Base-by-base conservation (phyloP, 2,113 vertebrate species). In the Nothoprocta perdicaria region DNA sequence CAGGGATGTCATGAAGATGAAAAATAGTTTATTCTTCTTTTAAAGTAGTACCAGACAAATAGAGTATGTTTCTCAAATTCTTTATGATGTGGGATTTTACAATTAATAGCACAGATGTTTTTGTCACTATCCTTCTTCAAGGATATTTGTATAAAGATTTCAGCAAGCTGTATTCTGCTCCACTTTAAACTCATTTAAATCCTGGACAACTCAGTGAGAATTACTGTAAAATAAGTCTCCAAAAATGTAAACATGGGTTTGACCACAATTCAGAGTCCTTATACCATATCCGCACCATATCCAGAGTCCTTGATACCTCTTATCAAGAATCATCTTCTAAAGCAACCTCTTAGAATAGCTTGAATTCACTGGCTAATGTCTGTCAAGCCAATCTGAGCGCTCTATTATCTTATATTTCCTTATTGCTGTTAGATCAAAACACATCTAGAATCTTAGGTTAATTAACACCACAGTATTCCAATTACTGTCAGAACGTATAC, bases 11-110 rank as follows among this genome's bases (percentile, higher is more conserved):
- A 86, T 81, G 62, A 63, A 72, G 35, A 38, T 40, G n/a, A 81
- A 92, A 95, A 91, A 75, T 31, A 52, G 21, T 57, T 88, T 88
- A 79, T 12, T 85, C 31, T 48, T 84, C 6, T 10, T 71, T 92
- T 80, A 71, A 89, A 94, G 76, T 57, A 75, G 17, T 50, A 7
- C 26, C 38, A 72, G 53, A 78, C 16, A 84, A 86, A 94, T 33
- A 6, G 40, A 81, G 72, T 73, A 35, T 1, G 9, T 12, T 67
- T 87, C 84, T 72, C 57, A 3, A 88, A 90, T 76, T 17, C 52
- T 41, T 91, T 74, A 29, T 57, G 48, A 71, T 45, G 57, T 0
- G 0, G 15, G 45, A 76, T 62, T 90, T 77, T 86, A 69, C 55
- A 84, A 66, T 65, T 88, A 89, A 86, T 79, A 90, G 46, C 62